Conservation (phyloP, 2,888 invertebrate species). For the Phortica magna region DNA sequence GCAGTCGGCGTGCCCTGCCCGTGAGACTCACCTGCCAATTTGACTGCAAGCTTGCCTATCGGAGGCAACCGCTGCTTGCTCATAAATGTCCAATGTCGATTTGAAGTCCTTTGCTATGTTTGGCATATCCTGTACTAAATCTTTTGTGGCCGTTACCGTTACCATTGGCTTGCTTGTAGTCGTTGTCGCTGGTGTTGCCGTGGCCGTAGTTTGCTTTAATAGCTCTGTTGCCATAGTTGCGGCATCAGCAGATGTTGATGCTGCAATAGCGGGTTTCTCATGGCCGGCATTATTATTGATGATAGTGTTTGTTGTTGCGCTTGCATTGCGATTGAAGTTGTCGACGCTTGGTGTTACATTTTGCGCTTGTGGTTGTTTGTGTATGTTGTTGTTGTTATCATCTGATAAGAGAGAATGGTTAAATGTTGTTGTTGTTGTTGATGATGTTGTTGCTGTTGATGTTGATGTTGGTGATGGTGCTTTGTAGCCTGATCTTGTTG, state of each 20-base stretch:
- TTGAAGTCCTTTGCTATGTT: constrained; percentile 50
- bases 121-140: constrained; percentile 47
- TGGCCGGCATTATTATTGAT: constrained; percentile 34
- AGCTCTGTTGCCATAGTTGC: constrained; percentile 13
- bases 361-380: not conserved
- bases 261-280: constrained; percentile 54
- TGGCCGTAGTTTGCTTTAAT: not conserved
- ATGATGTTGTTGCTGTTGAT: constrained; percentile 35
- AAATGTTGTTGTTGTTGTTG: constrained; percentile 52
- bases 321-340: constrained; percentile 40
- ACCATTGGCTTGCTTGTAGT: constrained; percentile 33
- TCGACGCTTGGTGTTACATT: constrained; percentile 15
- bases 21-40: constrained; percentile 85
- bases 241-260: constrained; percentile 52
- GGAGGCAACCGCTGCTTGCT: constrained; percentile 86
- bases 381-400: constrained; percentile 48
- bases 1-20: not conserved
- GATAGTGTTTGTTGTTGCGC: constrained; percentile 40
- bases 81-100: constrained; percentile 67
- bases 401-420: constrained; percentile 73
- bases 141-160: not conserved
- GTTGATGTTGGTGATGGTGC: constrained; percentile 34
- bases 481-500: constrained; percentile 52
- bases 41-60: constrained; percentile 87
- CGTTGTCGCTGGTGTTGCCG: constrained; percentile 25